Conservation (phyloP, 2,113 vertebrate species). For the Columbina picui region DNA sequence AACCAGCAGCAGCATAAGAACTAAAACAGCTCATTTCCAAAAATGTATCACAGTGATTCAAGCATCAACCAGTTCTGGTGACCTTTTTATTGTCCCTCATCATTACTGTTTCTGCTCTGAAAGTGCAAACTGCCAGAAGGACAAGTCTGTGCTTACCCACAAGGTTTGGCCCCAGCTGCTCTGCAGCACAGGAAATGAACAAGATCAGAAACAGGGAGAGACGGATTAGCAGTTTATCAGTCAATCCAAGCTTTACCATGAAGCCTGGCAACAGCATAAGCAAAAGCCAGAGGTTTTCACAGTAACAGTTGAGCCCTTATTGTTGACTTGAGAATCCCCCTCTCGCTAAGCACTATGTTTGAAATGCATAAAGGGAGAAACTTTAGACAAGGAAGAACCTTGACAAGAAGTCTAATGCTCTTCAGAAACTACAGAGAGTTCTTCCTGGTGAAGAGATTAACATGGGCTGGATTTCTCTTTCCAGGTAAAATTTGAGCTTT, state of each 20-base stretch:
- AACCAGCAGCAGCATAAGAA: background rate
- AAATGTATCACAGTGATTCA: background rate
- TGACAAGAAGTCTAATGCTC: background rate
- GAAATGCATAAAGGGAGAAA: background rate
- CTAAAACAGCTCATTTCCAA: background rate
- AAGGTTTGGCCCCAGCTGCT: conserved; percentile 18
- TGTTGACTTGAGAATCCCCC: background rate
- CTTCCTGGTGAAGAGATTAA: background rate
- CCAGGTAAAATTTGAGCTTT: conserved; percentile 2
- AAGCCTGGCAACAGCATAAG: background rate
- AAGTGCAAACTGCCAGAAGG: background rate
- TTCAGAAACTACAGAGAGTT: background rate
- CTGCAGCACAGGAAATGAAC: conserved; percentile 36
- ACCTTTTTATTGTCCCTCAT: conserved; percentile 33
- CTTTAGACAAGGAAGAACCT: background rate
- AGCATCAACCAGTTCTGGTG: background rate
- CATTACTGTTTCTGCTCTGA: background rate
- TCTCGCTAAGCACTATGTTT: background rate
- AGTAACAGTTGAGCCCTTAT: background rate
- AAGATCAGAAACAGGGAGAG: conserved; percentile 35
- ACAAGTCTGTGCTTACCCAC: background rate
- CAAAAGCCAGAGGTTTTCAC: conserved; percentile 6
- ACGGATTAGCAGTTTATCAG: conserved; percentile 36
- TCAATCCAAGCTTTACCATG: conserved; percentile 3
- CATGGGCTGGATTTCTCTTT: background rate